Percentiles rank a stretch among this genome's conserved stretches.
Evolutionary conservation across 2,113 vertebrate genomes (phyloP).

Genomic region (Periophthalmodon schlosseri): DNA sequence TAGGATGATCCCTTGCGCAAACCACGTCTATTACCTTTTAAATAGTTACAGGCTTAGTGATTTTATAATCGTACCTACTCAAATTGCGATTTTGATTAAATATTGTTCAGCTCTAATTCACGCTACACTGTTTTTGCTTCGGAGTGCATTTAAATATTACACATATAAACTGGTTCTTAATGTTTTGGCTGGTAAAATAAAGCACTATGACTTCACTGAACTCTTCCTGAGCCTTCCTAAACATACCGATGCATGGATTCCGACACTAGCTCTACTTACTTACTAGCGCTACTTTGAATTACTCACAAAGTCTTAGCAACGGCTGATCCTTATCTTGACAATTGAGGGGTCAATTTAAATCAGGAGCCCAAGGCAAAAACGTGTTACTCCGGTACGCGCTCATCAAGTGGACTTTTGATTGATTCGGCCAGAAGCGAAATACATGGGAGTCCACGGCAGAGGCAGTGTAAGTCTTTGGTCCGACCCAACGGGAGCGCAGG

Average conservation of each 20-base stretch:
- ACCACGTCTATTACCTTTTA: no score
- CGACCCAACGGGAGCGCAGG: neutral
- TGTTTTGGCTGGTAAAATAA: no score
- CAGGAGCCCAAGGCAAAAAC: neutral
- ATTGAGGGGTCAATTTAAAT: constrained; percentile 6
- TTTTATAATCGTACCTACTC: no score
- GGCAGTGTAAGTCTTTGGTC: neutral
- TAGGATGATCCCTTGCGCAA: no score
- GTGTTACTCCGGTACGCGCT: neutral
- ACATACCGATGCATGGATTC: neutral
- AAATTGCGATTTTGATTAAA: no score
- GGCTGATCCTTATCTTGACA: constrained; percentile 1
- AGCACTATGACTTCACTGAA: no score
- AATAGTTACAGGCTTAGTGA: no score
- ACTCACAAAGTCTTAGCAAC: neutral
- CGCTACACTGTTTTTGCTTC: no score
- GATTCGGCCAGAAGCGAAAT: constrained; percentile 4
- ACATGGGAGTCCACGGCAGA: neutral
- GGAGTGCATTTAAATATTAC: no score
- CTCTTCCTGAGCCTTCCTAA: neutral
- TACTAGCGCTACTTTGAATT: neutral
- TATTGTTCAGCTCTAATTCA: no score
- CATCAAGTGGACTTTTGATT: constrained; percentile 6
- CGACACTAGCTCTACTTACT: neutral
- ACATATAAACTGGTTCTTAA: no score